phyloP scores from a whole-genome alignment of 2,113 vertebrate species.

The Chaenogobius annularis region DNA sequence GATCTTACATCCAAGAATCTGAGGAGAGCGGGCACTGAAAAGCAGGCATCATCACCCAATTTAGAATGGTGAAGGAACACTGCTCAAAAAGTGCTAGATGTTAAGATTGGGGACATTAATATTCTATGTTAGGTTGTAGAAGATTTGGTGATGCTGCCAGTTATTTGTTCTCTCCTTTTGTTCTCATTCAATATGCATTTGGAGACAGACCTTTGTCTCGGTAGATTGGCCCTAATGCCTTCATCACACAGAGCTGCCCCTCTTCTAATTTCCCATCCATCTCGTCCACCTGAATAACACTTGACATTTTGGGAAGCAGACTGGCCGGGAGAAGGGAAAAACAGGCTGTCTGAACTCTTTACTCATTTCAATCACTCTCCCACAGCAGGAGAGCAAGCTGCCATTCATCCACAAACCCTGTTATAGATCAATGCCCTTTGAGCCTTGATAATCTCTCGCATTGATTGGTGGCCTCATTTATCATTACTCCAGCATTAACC shows the following conservation, averaged over 20 bases:
- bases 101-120: neutral
- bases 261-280: conserved; percentile 24
- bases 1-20: no score
- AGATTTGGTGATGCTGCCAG: neutral
- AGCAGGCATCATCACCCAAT: no score
- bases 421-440: conserved; percentile 57
- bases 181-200: conserved; percentile 10
- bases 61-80: neutral
- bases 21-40: no score
- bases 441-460: conserved; percentile 64
- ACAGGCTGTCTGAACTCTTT: conserved; percentile 31
- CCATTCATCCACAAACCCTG: conserved; percentile 22
- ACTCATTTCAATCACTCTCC: conserved; percentile 62
- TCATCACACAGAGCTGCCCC: conserved; percentile 4
- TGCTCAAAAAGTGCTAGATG: neutral
- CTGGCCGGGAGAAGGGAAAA: conserved; percentile 18
- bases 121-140: neutral
- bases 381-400: conserved; percentile 42
- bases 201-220: conserved; percentile 12
- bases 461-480: conserved; percentile 61
- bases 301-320: conserved; percentile 29
- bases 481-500: conserved; percentile 53
- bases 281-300: conserved; percentile 31
- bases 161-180: conserved; percentile 14
- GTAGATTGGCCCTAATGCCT: conserved; percentile 9